phyloP scores from a whole-genome alignment of 2,888 invertebrate species.

The Salpingus planirostris region DNA sequence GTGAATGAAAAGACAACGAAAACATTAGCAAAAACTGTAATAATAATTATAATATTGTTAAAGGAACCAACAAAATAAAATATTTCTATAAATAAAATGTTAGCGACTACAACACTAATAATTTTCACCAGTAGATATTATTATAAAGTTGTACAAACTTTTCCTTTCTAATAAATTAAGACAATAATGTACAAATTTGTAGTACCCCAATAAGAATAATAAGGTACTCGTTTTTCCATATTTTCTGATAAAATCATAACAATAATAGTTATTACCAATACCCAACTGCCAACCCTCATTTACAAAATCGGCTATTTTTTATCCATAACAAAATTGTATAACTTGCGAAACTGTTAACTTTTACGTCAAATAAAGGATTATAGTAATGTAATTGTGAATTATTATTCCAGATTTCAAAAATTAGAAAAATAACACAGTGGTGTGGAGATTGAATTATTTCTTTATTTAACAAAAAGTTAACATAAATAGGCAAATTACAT shows the following conservation, averaged over 20 bases:
- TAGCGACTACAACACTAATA: constrained; percentile 28
- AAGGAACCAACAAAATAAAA: constrained; percentile 32
- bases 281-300: constrained; percentile 32
- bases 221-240: constrained; percentile 32
- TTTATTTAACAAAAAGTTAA: constrained; percentile 34
- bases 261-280: constrained; percentile 30
- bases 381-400: background rate
- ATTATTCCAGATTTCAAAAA: too few relatives aligned
- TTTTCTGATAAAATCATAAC: constrained; percentile 25
- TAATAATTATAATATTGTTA: too few relatives aligned
- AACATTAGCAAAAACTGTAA: constrained; percentile 33
- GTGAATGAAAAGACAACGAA: constrained; percentile 29
- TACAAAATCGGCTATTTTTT: constrained; percentile 27
- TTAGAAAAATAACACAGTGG: too few relatives aligned
- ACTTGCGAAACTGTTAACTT: constrained; percentile 27
- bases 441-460: too few relatives aligned
- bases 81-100: constrained; percentile 29
- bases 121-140: constrained; percentile 29
- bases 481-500: constrained; percentile 25
- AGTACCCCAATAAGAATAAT: too few relatives aligned
- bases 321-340: constrained; percentile 20
- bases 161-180: constrained; percentile 33
- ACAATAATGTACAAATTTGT: constrained; percentile 29
- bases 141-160: too few relatives aligned
- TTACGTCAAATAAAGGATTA: constrained; percentile 20